A percentile compares a stretch with the other conserved stretches of the same genome.
phyloP scores from a whole-genome alignment of 35 echinoderm and acorn worm genomes.

The Ptychodera flava region DNA sequence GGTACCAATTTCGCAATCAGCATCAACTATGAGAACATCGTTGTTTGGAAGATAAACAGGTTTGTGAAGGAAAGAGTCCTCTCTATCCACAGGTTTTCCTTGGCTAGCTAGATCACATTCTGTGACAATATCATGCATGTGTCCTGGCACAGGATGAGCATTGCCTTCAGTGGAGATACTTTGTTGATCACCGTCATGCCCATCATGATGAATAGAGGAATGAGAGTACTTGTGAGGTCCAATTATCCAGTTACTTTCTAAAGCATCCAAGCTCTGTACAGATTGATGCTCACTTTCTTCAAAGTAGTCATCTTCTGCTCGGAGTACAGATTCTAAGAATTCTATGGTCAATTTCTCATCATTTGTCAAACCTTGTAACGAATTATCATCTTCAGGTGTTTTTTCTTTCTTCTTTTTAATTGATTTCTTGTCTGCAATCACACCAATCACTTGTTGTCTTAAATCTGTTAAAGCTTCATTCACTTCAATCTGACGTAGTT shows the following conservation, averaged over 20 bases:
- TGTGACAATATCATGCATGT: neutral
- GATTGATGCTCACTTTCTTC: neutral
- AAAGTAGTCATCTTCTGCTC: neutral
- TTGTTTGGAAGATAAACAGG: neutral
- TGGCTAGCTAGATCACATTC: neutral
- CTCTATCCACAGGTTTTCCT: neutral
- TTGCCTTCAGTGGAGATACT: neutral
- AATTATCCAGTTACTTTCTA: neutral
- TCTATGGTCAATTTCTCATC: neutral
- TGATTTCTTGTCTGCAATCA: conserved; percentile 28
- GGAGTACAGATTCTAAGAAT: neutral
- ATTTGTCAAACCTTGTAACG: neutral
- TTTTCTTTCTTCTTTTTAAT: neutral
- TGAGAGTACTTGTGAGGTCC: neutral
- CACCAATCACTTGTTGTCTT: conserved; percentile 48
- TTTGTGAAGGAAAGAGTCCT: neutral
- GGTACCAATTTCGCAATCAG: neutral
- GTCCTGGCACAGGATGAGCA: neutral
- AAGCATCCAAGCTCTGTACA: neutral
- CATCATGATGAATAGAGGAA: neutral
- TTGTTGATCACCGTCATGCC: neutral
- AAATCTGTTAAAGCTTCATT: conserved; percentile 63
- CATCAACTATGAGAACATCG: neutral
- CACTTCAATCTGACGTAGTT: conserved; percentile 73
- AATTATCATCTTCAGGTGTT: neutral